Conservation (phyloP, 2,113 vertebrate genomes). For the Lanius collurio region DNA sequence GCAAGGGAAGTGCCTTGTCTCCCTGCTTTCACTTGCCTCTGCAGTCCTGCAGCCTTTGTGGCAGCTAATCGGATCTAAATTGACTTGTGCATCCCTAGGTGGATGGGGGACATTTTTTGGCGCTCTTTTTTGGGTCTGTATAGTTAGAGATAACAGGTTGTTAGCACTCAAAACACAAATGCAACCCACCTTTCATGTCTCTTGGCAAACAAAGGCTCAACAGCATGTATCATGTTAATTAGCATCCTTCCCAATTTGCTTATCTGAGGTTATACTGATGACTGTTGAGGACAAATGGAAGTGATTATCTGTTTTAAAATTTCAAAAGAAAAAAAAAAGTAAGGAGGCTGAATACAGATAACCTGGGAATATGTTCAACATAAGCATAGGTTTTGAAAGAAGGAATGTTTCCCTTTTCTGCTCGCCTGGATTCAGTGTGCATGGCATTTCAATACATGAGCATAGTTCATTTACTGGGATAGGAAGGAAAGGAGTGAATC, state of each 20-base stretch:
- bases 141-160: conserved; percentile 3
- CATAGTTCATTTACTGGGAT: background rate
- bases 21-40: background rate
- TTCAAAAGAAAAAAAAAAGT: background rate
- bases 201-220: background rate
- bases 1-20: background rate
- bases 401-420: background rate
- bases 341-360: background rate
- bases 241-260: background rate
- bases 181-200: background rate
- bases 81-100: background rate
- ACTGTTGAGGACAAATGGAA: background rate
- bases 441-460: background rate
- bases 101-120: rapidly evolving
- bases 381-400: background rate
- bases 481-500: background rate
- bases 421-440: background rate
- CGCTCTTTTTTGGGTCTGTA: background rate
- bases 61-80: conserved; percentile 2
- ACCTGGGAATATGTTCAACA: background rate
- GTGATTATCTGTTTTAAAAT: background rate
- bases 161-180: background rate
- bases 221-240: background rate
- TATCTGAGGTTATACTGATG: background rate
- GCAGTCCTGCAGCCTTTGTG: background rate